Conservation (phyloP, 2,888 invertebrate species). For the Tenthredo mesomela region DNA sequence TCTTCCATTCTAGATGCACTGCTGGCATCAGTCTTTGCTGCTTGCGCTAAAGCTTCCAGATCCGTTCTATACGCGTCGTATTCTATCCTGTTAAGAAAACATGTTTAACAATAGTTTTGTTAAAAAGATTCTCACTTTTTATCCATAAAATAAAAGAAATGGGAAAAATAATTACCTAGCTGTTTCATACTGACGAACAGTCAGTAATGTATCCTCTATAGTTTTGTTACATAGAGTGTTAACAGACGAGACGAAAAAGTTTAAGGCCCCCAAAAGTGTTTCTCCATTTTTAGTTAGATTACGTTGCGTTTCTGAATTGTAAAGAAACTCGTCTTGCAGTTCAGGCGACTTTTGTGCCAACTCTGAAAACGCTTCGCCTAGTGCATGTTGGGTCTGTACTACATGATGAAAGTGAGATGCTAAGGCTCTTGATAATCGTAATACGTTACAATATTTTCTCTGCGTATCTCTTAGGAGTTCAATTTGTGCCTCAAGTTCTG, state of each 20-base stretch:
- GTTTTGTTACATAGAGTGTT: constrained; percentile 98
- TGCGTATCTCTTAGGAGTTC: constrained; percentile 96
- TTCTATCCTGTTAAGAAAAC: constrained; percentile 86
- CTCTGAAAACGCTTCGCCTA: constrained; percentile 97
- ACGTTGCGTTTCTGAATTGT: constrained; percentile 97
- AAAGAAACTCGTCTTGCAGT: constrained; percentile 95
- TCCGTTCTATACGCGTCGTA: constrained; percentile 99
- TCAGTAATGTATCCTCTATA: constrained; percentile 95
- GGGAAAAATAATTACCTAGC: constrained; percentile 83
- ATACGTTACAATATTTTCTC: constrained; percentile 92
- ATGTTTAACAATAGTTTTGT: constrained; percentile 28
- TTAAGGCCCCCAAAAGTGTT: constrained; percentile 93
- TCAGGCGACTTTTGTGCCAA: constrained; percentile 98
- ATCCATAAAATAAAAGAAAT: constrained; percentile 1
- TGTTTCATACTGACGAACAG: constrained; percentile 88
- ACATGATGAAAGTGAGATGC: constrained; percentile 94
- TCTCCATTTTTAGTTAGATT: constrained; percentile 96
- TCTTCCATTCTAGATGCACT: constrained; percentile 86
- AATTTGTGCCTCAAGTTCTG: constrained; percentile 96
- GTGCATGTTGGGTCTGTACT: constrained; percentile 91
- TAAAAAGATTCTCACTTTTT: not conserved
- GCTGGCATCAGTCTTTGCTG: constrained; percentile 80
- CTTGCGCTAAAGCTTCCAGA: constrained; percentile 89
- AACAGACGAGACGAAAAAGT: constrained; percentile 97
- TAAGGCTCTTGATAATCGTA: constrained; percentile 91